Percentiles rank a stretch among this genome's conserved stretches.
Conservation (phyloP, 1,140 invertebrate genomes). For the Aphelinus certus region DNA sequence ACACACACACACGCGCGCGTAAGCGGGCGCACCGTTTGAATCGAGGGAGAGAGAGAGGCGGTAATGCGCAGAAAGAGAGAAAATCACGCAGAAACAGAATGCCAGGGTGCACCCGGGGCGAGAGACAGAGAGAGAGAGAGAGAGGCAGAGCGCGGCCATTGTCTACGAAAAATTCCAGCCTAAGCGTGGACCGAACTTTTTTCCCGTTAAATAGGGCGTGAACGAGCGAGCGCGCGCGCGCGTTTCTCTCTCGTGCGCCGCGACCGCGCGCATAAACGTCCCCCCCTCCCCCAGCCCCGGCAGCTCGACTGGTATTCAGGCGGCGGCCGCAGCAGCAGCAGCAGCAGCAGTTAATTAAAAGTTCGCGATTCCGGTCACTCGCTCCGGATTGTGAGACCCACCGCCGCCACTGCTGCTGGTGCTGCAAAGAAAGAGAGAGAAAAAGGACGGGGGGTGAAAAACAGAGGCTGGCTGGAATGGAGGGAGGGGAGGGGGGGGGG, state of each 20-base stretch:
- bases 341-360: constrained; percentile 34
- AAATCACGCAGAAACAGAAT: constrained; percentile 29
- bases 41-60: background rate
- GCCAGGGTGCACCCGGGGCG: background rate
- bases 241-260: too few species aligned
- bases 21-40: too few species aligned
- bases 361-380: constrained; percentile 37
- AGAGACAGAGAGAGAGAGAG: background rate
- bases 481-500: too few species aligned
- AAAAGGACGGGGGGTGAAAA: background rate
- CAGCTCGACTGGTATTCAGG: background rate
- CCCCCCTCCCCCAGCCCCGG: background rate
- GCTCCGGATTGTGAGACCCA: constrained; percentile 14
- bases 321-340: too few species aligned
- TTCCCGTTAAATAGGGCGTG: constrained; percentile 35
- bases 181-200: constrained; percentile 24
- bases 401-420: background rate
- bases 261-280: background rate
- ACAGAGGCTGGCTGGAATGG: background rate
- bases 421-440: constrained; percentile 2
- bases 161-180: constrained; percentile 27
- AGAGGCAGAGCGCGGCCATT: constrained; percentile 12
- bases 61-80: constrained; percentile 14
- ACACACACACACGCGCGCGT: too few species aligned
- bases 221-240: constrained; percentile 7